Base-by-base conservation (phyloP, 2,113 vertebrate genomes). In the Porphyrio hochstetteri region DNA sequence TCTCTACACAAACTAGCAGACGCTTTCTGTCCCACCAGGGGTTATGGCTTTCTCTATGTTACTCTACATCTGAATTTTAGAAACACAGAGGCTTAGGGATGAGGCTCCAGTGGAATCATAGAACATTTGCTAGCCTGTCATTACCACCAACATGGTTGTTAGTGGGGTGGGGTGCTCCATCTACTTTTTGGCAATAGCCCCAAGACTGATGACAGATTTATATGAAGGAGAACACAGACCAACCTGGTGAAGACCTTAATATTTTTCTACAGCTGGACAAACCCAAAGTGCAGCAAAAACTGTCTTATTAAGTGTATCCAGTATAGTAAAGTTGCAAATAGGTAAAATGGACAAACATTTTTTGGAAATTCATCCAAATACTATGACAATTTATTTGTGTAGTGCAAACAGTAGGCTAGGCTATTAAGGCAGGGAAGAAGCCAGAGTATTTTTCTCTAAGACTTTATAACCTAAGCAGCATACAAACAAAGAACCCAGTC, bases 131-230 rank as follows among this genome's bases (percentile, higher is more conserved):
- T 88, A 89, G 90, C 75, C 83, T 96, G 57, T 93, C 61, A 96
- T 96, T 95, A 93, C 46, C 52, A 90, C 13, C 7, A 91, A 82
- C 61, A 76, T 93, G 82, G 69, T 94, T 90, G 79, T 96, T 96
- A 96, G 86, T 86, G 88, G 95, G 93, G 92, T 93, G 94, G 95
- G 79, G 88, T 86, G 57, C 77, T 95, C 61, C 80, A 55, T 70
- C 69, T 86, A 55, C 68, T 92, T 90, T 81, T 83, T 91, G 86
- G 86, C 61, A 44, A 21, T 60, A 81, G 53, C 40, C 50, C 35
- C 53, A 82, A 86, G 59, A 38, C 74, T 84, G 81, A 19, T 82
- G 69, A 82, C 74, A 86, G 90, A 94, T 91, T 93, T 94, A 92
- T 76, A 38, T 53, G 53, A 91, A 84, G 31, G 27, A 89, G 65